Conservation (phyloP, 2,797 vertebrate genomes). For the Triplophysa bombifrons region DNA sequence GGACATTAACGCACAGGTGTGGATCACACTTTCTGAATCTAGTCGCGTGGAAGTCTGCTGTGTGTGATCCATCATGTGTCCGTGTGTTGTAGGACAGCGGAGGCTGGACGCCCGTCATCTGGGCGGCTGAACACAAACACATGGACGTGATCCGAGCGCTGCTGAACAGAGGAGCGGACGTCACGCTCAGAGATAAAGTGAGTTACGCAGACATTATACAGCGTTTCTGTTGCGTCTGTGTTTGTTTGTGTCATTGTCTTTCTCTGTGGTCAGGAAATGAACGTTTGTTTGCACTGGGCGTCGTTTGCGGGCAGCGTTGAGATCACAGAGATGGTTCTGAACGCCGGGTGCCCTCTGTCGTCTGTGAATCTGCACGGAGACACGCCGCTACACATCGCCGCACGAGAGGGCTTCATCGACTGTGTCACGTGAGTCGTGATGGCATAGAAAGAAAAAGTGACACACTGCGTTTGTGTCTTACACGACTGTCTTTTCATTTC, state of each 20-base stretch:
- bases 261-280: constrained; percentile 80
- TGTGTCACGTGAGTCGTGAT: constrained; percentile 85
- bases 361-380: constrained; percentile 90
- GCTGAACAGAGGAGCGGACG: constrained; percentile 89
- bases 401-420: constrained; percentile 86
- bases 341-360: constrained; percentile 85
- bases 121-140: constrained; percentile 93
- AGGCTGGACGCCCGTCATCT: constrained; percentile 94
- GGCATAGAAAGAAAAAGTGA: too few species aligned
- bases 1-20: constrained; percentile 89
- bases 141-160: constrained; percentile 85
- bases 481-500: not conserved
- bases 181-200: constrained; percentile 89
- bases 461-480: not conserved
- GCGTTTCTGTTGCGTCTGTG: not conserved
- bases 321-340: constrained; percentile 88
- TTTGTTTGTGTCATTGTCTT: not conserved
- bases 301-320: constrained; percentile 90
- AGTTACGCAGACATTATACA: not conserved
- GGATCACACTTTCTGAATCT: not conserved
- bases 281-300: constrained; percentile 94
- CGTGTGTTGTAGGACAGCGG: constrained; percentile 82
- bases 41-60: too few species aligned
- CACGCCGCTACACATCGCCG: constrained; percentile 90
- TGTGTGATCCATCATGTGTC: not conserved